A percentile compares a stretch with the other conserved stretches of the same genome.
phyloP scores from a whole-genome alignment of 2,888 invertebrate species.

The Anticlea derivata region DNA sequence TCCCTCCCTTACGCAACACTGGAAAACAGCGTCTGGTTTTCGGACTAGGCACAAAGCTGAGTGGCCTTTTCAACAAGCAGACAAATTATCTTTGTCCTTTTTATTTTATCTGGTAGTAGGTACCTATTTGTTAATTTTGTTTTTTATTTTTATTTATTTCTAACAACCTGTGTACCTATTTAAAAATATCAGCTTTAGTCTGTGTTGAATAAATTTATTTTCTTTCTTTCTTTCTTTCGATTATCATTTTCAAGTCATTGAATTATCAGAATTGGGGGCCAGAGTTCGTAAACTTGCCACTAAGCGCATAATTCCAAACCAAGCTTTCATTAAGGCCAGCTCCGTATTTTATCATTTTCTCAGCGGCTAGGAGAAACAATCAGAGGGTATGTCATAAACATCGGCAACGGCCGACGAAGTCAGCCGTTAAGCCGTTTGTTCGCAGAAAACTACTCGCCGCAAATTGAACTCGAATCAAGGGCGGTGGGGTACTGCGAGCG shows the following conservation, averaged over 20 bases:
- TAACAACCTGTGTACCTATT: too few relatives aligned
- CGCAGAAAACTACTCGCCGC: constrained; percentile 28
- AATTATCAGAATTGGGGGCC: too few relatives aligned
- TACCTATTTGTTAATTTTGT: too few relatives aligned
- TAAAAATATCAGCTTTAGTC: too few relatives aligned
- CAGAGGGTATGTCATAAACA: constrained; percentile 34
- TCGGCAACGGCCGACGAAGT: constrained; percentile 27
- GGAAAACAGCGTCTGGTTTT: too few relatives aligned
- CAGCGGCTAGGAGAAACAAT: constrained; percentile 29
- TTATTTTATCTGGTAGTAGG: too few relatives aligned
- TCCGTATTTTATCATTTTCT: constrained; percentile 27
- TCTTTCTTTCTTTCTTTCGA: background rate
- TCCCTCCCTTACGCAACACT: too few relatives aligned
- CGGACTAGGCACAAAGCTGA: too few relatives aligned
- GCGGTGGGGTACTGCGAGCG: constrained; percentile 8
- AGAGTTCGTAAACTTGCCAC: background rate
- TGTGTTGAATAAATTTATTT: too few relatives aligned
- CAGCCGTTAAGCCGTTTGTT: constrained; percentile 31
- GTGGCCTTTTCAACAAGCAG: too few relatives aligned
- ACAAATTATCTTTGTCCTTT: too few relatives aligned
- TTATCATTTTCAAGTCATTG: background rate
- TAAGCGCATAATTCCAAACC: background rate
- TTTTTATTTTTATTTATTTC: too few relatives aligned
- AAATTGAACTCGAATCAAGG: constrained; percentile 27
- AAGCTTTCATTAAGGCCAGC: constrained; percentile 13